Base-by-base conservation (phyloP, 2,888 invertebrate species). In the Autographa pulchrina region DNA sequence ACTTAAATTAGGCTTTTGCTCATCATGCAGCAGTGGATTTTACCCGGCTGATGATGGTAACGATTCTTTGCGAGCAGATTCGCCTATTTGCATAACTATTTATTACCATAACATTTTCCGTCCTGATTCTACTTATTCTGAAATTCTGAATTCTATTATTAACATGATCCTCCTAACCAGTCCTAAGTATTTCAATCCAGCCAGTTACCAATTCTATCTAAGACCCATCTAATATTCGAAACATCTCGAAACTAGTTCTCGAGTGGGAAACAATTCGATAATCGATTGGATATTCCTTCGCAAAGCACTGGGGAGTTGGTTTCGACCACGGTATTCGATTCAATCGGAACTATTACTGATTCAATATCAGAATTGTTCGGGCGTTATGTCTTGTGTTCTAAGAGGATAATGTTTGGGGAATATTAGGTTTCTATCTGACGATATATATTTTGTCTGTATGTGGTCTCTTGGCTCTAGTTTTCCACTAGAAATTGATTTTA, bases 341-440 rank as follows among this genome's bases (percentile, higher is more conserved):
- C 75, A 84, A 82, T 79, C 72, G 75, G 68, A 64, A 75, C 77
- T 79, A 79, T 82, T 77, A 79, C 70, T 72, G 80, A 84, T 82
- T 82, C 77, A 82, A 82, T 82, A 82, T 75, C 66, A 70, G 70
- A 79, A 69, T 77, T 67, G 70, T 68, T 79, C 67, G 31, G 60
- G 69, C 72, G 77, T 69, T 80, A 52, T 66, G 43, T 72, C 60
- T 77, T 72, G 67, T 71, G 48, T 65, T 20, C 67, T 43, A 13
- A 56, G 48, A n/a, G 58, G 67, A 62, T 70, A 70, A 71, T 71
- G 72, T 80, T 72, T 78, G 41, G 65, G 20, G 65, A 68, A 38
- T 60, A 65, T 48, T 52, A 14, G 5, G 20, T 43, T 14, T 38
- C 58, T 60, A 67, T 65, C 61, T 60, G 11, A 20, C n/a, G 14